Base-by-base conservation (phyloP, 2,113 vertebrate genomes). In the Calidris pugnax region DNA sequence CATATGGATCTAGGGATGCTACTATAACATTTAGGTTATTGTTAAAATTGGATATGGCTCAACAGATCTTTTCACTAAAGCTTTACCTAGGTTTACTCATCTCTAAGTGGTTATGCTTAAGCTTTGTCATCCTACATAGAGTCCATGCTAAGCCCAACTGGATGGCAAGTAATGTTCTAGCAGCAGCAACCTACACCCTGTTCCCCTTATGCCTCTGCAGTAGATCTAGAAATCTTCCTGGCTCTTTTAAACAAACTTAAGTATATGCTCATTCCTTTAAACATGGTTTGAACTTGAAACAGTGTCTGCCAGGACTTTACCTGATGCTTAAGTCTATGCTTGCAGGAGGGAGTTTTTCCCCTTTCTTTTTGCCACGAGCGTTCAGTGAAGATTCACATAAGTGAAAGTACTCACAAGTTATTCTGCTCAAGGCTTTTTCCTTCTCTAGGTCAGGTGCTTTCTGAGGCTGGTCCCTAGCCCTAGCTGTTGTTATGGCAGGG, bases 311-410 rank as follows among this genome's bases (percentile, higher is more conserved):
- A 62, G 20, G 9, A n/a, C 56, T 71, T 71, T 32, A 63, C 74
- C 23, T 74, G 32, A 72, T 87, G 5, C 67, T 6, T 53, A 56
- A 53, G 45, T 71, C 73, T 78, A 7, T 63, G 22, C 28, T 59
- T 59, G 30, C 19, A 6, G 64, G 60, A 74, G 16, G 22, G 32
- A 60, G 24, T 66, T 43, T 85, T 69, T 48, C 12, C 8, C 32
- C 6, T 10, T 45, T 59, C 8, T 68, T 30, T 30, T 7, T 6
- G 0, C 39, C 7, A 11, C 3, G 2, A 14, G 2, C 77, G 48
- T 66, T 85, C 33, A 67, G 24, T 66, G 41, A 91, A 72, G 39
- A 78, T 82, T 53, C n/a, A 78, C 10, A 26, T 33, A 56, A 48
- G 53, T 68, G 15, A 91, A 64, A 18, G 37, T 69, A 17, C 47